Base-by-base conservation (phyloP, 2,797 vertebrate genomes). In the Catamblyrhynchus diadema region DNA sequence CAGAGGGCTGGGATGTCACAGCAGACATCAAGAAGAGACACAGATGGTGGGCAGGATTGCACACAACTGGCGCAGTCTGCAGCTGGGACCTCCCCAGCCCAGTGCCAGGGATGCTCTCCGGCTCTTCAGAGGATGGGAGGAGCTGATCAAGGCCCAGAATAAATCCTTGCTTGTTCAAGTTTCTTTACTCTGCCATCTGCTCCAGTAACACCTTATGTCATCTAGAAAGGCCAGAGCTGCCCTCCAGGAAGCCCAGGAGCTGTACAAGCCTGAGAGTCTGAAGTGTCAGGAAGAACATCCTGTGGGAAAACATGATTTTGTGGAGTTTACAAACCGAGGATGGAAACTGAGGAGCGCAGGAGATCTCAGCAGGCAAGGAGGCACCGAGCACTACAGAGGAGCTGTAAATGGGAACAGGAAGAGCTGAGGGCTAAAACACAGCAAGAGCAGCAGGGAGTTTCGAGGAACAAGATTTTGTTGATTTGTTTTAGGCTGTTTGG, bases 191-290 rank as follows among this genome's bases (percentile, higher is more conserved):
- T 93, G 71, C 81, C 89, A 81, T 88, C 82, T 95, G 89, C 59
- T 92, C 75, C 72, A 79, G 47, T 50, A 88, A 32, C 65, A 56
- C 75, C 72, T 90, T 67, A 71, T 37, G 24, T 86, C 3, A 0
- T n/a, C 80, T 56, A 51, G 80, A 88, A 96, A 95, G 87, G 82
- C 67, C 82, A 88, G 41, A 94, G 70, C 32, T 93, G 79, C 85
- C 95, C 77, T 96, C 82, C 73, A 90, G 92, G 80, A 94, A 94
- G 72, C 85, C 87, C 80, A 83, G 89, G 32, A 86, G 87, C 8
- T 0, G 59, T 93, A 96, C 70, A 88, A 94, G 89, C 62, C 62
- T 8, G 0, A 77, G 35, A 96, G 82, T 23, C 77, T 84, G 74
- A 88, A 83, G 89, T 41, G 51, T 50, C 14, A 3, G 73, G 50